Conservation (phyloP, 2,113 vertebrate species). For the Xenotilapia caudafasciata region DNA sequence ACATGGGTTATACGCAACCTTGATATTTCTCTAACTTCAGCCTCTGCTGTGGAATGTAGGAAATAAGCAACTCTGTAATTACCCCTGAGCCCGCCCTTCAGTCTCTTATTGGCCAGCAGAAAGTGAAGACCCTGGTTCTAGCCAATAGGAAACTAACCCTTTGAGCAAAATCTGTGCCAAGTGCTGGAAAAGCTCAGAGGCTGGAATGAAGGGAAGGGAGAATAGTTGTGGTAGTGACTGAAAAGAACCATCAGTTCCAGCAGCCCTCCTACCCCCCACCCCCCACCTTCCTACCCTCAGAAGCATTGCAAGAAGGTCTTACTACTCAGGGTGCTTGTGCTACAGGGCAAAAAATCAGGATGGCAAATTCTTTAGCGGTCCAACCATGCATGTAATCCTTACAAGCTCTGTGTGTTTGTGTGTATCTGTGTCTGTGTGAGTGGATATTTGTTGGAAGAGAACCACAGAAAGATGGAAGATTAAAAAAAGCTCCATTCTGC, state of each 20-base stretch:
- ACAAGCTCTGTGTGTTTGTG: background rate
- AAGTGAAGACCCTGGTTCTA: background rate
- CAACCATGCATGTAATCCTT: slow-evolving; percentile 47
- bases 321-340: slow-evolving; percentile 6
- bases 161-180: slow-evolving; percentile 19
- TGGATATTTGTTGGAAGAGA: background rate
- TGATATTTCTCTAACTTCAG: slow-evolving; percentile 7
- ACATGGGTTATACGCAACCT: background rate
- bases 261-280: background rate
- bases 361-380: slow-evolving; percentile 41
- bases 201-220: slow-evolving; percentile 26
- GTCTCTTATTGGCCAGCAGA: slow-evolving; percentile 20
- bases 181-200: slow-evolving; percentile 37
- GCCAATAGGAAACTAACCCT: slow-evolving; percentile 4
- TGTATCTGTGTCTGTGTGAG: background rate
- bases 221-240: slow-evolving; percentile 32
- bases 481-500: background rate
- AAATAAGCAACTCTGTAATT: slow-evolving; percentile 63
- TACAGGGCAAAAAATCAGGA: slow-evolving; percentile 49
- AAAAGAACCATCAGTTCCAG: slow-evolving; percentile 45
- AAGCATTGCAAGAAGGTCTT: slow-evolving; percentile 6
- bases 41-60: slow-evolving; percentile 55
- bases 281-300: background rate
- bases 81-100: background rate
- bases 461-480: background rate